Base-by-base conservation (phyloP, 1,140 invertebrate genomes). In the Drosophila tani region DNA sequence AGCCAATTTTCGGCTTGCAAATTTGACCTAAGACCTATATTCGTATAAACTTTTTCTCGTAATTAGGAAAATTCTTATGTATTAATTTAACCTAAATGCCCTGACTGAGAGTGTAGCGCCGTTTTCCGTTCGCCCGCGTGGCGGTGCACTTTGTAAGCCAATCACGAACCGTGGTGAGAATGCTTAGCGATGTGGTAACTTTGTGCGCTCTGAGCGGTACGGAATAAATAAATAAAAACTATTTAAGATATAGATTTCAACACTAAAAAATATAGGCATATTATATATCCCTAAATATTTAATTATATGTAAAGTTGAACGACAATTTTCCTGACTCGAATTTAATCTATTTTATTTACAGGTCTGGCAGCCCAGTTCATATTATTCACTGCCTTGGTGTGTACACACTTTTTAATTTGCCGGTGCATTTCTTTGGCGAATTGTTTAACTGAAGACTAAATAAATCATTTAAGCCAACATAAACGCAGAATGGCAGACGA, bases 401-500 rank as follows among this genome's bases (percentile, higher is more conserved):
- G 63, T 63, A 41, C 29, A 75, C 80, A 82, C 69, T 80, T 32
- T 57, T 62, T 21, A 19, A 38, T 50, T 60, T 75, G n/a, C 56
- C 63, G 57, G 57, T 45, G 40, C 15, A 24, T 63, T 63, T 66
- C 2, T 8, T n/a, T 46, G 11, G 21, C 3, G 46, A 17, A 27
- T 29, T 64, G 8, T 24, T 55, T 47, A 19, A n/a, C 27, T 59
- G 24, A 14, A 24, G 17, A 24, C 11, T 17, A 21, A 38, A 55
- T 29, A 24, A 40, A 11, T 5, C 24, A 32, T 29, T 64, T 38
- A n/a, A 27, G 11, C 12, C 9, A 38, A 29, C 14, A 51, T 15
- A 45, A 45, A 17, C 27, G 35, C n/a, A 32, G 1, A 24, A 71
- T 92, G 91, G 91, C 84, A 19, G 96, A 96, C 94, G 95, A 94